Percentiles rank a stretch among this genome's conserved stretches.
Conservation (phyloP, 2,797 vertebrate species). For the Xenops minutus region DNA sequence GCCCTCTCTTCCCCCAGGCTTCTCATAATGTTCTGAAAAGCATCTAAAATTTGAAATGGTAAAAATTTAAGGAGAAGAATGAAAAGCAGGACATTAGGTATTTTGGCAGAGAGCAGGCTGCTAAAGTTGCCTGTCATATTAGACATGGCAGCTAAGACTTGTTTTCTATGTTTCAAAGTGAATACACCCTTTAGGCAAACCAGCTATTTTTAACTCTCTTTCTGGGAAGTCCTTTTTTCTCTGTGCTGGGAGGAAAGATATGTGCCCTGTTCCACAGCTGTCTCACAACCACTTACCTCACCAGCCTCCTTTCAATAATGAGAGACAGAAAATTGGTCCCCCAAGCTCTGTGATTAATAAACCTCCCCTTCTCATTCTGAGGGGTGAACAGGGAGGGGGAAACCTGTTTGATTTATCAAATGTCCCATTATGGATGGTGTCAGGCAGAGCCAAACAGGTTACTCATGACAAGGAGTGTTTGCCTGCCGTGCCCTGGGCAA, state of each 20-base stretch:
- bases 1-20: background rate
- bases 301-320: background rate
- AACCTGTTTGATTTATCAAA: background rate
- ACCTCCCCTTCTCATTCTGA: background rate
- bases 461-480: accelerated
- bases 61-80: background rate
- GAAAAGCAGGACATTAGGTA: background rate
- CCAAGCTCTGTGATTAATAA: background rate
- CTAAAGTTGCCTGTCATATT: background rate
- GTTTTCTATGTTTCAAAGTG: background rate
- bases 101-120: background rate
- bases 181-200: background rate
- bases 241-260: background rate
- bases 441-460: background rate
- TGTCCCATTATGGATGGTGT: background rate
- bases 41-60: background rate
- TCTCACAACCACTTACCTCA: background rate
- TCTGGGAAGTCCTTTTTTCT: background rate
- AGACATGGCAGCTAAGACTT: background rate
- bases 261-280: background rate
- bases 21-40: background rate
- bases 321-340: background rate
- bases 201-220: constrained; percentile 12
- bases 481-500: accelerated
- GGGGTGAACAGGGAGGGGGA: background rate